A percentile compares a stretch with the other conserved stretches of the same genome.
Conservation (phyloP, 2,113 vertebrate species). For the Actinemys pallida region DNA sequence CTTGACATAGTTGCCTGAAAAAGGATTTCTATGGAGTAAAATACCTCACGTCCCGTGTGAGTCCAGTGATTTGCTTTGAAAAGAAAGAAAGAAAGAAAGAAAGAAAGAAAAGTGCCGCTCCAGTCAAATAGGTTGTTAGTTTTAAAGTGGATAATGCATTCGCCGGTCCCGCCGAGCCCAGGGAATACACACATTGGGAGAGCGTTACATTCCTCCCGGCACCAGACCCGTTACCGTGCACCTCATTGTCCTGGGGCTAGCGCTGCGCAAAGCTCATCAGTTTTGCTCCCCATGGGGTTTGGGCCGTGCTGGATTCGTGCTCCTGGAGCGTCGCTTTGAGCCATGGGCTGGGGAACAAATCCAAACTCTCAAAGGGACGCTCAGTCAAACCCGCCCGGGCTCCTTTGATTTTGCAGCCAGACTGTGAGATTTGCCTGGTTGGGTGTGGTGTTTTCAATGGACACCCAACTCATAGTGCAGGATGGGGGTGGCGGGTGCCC, state of each 20-base stretch:
- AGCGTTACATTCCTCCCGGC: conserved; percentile 24
- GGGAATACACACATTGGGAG: not conserved
- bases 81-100: conserved; percentile 31
- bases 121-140: conserved; percentile 52
- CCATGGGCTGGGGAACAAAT: not conserved
- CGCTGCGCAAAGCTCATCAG: not conserved
- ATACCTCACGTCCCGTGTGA: conserved; percentile 60
- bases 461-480: not conserved
- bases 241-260: not conserved
- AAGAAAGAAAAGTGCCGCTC: conserved; percentile 52
- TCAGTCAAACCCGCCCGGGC: not conserved
- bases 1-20: conserved; percentile 80
- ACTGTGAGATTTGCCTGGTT: not conserved
- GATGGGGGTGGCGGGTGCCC: too few relatives aligned
- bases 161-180: conserved; percentile 23
- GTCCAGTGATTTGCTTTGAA: conserved; percentile 58
- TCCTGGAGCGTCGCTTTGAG: not conserved
- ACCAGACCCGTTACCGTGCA: not conserved
- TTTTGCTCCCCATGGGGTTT: not conserved
- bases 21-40: conserved; percentile 79
- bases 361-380: not conserved
- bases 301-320: not conserved
- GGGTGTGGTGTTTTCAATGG: not conserved
- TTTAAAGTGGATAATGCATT: not conserved
- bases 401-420: not conserved